Base-by-base conservation (phyloP, 1,140 invertebrate species). In the Berghia stephanieae region DNA sequence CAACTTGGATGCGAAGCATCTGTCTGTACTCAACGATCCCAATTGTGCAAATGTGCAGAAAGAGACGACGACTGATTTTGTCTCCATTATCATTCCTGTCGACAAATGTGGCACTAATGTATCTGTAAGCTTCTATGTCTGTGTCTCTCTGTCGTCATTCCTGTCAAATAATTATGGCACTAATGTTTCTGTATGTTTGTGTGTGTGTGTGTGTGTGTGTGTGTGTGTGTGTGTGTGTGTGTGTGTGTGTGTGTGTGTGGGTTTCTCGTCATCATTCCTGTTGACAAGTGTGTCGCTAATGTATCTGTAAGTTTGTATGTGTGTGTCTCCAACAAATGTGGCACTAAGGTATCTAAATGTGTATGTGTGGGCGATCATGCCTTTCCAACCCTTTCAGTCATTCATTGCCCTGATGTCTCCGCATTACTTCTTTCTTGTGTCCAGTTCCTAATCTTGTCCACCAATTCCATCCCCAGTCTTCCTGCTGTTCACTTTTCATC, bases 1-100 rank as follows among this genome's bases (percentile, higher is more conserved):
- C 0, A 78, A 77, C n/a, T 75, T 88, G 24, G 80, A 83, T 27
- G 49, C 49, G 10, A 83, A 83, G 77, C 82, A 86, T 72, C 73
- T 88, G 34, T 73, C 63, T 0, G 77, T 88, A 8, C 67, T 67
- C 16, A 69, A 67, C 21, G 44, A 60, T 18, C 49, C 68, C 16
- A 52, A 46, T n/a, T 66, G 68, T 78, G 0, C 68, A 21, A 55
- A 63, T 66, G 52, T 46, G 4, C 49, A 31, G 36, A 67, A 67
- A 55, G 8, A 4, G 24, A 68, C 38, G 31, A 52, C 27, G 18
- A 68, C 36, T 8, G 40, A 46, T n/a, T 38, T 2, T 40, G 63
- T 63, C 24, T 66, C 70, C 44, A 78, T 71, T 36, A 66, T 13
- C 18, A 66, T 76, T 2, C 74, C 74, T 21, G 74, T 76, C n/a